Base-by-base conservation (phyloP, 35 echinoderm and acorn worm genomes). In the Acanthaster planci region DNA sequence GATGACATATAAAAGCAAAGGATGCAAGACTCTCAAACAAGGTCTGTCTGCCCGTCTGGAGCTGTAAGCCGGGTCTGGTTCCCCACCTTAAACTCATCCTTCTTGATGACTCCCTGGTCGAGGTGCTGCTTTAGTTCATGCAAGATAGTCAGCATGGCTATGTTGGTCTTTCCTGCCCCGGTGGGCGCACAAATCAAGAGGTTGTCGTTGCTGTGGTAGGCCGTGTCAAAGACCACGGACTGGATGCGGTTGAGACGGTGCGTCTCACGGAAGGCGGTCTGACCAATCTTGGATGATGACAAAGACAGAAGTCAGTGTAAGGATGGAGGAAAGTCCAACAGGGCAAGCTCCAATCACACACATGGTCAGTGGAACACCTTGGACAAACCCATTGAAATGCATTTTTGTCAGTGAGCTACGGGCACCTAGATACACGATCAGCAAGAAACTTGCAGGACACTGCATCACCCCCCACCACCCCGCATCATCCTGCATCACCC, bases 131-230 rank as follows among this genome's bases (percentile, higher is more conserved):
- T 90, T 0, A 93, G 55, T 55, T 93, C 91, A 50, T 91, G 95
- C 32, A 97, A 55, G 50, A 97, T 91, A 35, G 95, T 85, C 80
- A 97, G 37, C 95, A 97, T 97, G 31, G 95, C 95, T 27, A 97
- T 97, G 88, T 97, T 97, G 32, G 95, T 97, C 22, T 97, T 97
- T 4, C 95, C 95, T 0, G 95, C 95, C 37, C 95, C 95, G 3
- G 95, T 97, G 8, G 95, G 95, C 31, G 95, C 91, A 55, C 91
- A 93, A 18, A 97, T 97, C 59, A 97, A 32, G 15, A 97, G 85
- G 55, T 97, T 97, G 60, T 97, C 95, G 67, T 88, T 91, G 76
- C 80, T 93, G 77, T 97, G 38, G 85, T 97, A 97, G 21, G 95
- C 95, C 0, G 95, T 91, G 16, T 93, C 91, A 82, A 84, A 93